Conservation (phyloP, 2,113 vertebrate genomes). For the Xenopus laevis region DNA sequence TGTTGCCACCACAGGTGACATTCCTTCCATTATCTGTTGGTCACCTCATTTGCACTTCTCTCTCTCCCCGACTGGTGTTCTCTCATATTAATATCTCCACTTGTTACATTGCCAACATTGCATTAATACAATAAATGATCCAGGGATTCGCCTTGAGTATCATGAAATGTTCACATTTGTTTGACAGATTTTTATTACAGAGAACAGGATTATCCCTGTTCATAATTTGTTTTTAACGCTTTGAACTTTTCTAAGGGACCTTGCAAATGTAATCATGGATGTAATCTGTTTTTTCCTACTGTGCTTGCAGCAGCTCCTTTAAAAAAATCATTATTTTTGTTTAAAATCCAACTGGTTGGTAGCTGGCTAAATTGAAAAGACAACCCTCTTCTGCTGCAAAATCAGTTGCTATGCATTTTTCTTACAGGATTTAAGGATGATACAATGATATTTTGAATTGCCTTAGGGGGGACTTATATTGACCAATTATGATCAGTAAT, state of each 20-base stretch:
- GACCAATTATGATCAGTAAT: no score
- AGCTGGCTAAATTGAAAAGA: no score
- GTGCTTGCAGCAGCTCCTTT: constrained; percentile 9
- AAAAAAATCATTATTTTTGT: not conserved
- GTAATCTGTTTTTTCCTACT: constrained; percentile 14
- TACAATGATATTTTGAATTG: no score
- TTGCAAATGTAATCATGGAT: constrained; percentile 14
- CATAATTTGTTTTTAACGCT: no score
- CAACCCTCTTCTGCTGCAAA: no score
- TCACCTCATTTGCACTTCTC: constrained; percentile 3
- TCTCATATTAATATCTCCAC: constrained; percentile 2
- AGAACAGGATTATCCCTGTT: not conserved
- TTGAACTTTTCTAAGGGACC: constrained; percentile 1
- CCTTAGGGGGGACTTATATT: no score
- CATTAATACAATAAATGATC: constrained; percentile 26
- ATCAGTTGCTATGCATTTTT: no score
- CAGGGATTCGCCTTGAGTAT: constrained; percentile 2
- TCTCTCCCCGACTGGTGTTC: no score
- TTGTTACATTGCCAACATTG: not conserved
- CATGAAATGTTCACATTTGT: constrained; percentile 1
- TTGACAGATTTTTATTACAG: not conserved
- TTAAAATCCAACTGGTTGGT: not conserved
- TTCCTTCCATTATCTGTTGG: constrained; percentile 22
- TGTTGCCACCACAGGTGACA: constrained; percentile 10
- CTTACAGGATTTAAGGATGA: no score